Evolutionary conservation across 2,888 invertebrate species (phyloP), one percentile per base, ranked within the genome.

Genomic region (Cheilosia urbana): DNA sequence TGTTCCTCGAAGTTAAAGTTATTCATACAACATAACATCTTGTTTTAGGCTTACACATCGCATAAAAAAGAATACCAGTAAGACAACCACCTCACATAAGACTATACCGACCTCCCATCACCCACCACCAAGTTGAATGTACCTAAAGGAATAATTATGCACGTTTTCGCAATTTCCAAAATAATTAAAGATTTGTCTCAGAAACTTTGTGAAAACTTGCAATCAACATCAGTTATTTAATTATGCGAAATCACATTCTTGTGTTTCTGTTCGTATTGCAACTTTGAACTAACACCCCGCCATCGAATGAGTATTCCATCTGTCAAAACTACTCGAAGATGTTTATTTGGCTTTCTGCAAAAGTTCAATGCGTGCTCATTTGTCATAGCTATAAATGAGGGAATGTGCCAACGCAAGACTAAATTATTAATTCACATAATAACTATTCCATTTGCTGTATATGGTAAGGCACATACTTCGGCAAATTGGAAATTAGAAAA

Each of bases 351-450:
- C 55, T 63, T 63, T 51, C 45, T 37, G 19, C 63, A 47, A 51
- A 42, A 47, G 17, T 55, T 73, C 63, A 63, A 57, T 73, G 73
- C 45, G 55, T 73, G 73, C 47, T 73, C 63, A 73, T 73, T 73
- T 73, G 47, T 65, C 57, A 27, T 15, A 37, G 24, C 73, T 73
- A 62, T 53, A 62, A 72, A 60, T 62, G 49, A 51, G 40, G 27
- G 45, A 53, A 53, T 62, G 45, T 24, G 24, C 45, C 53, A 42
- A 53, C 62, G 62, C 30, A 34, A 53, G 63, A 72, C 72, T 62
- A 53, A 72, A 62, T 72, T 72, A 62, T 53, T 72, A 72, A 62
- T 72, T 62, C 72, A 62, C 72, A 62, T 62, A 30, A 62, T 72
- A 72, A 62, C 53, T 30, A 42, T 15, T 62, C 21, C 47, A 19